Evolutionary conservation across 2,888 invertebrate genomes (phyloP), one percentile per base, ranked within the genome.

Genomic region (Plutella xylostella): DNA sequence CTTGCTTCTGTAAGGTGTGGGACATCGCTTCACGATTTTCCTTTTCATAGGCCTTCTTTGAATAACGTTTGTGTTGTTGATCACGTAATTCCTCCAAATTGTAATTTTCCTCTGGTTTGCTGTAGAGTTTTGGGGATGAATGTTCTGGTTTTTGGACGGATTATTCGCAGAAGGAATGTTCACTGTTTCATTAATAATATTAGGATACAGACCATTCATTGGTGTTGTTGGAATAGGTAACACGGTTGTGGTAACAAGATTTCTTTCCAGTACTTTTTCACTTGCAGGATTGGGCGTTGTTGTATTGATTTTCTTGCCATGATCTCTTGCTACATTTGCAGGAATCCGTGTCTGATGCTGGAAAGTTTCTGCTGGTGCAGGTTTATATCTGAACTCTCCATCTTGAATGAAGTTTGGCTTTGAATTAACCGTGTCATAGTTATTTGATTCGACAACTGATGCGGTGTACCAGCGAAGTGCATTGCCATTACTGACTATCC

Each of bases 391-490:
- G 20, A 15, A 6, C 19, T 42, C 33, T 9, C 9, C 15, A 12
- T 41, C 41, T 42, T 22, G 22, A 19, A 20, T 20, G 22, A 39
- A 39, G 11, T 39, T 39, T n/a, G 2, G 39, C 25, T 25, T 39
- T 14, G 17, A 39, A 25, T 2, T 39, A 25, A 11, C 22, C 22
- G 11, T 3, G 14, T 20, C 19, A 11, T 18, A n/a, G 19, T 4
- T 4, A 14, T 33, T 15, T 2, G 11, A 18, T 14, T 39, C 25
- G 9, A 25, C 31, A 1, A 61, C 43, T 12, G 58, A 55, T 7
- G 72, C 68, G 1, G 68, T 60, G 46, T 71, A 73, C 77, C 76
- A 75, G 5, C 51, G n/a, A n/a, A n/a, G n/a, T n/a, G n/a, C n/a
- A n/a, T n/a, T n/a, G n/a, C n/a, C n/a, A n/a, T n/a, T n/a, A n/a